phyloP scores from a whole-genome alignment of 2,797 vertebrate genomes.

The Salmo trutta region DNA sequence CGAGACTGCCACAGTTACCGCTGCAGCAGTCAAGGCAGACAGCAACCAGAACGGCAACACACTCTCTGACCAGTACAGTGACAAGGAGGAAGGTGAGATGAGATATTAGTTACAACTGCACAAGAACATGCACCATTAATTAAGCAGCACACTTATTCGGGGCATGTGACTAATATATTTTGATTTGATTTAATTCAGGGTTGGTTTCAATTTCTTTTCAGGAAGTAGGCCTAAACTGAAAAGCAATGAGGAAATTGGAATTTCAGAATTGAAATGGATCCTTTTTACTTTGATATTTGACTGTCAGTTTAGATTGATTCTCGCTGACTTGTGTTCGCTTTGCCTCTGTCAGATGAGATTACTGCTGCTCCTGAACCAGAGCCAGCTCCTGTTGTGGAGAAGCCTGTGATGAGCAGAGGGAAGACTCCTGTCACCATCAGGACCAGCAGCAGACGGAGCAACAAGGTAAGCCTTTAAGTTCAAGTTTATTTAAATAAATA shows the following conservation, averaged over 20 bases:
- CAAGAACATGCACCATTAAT: neutral
- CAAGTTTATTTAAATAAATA: neutral
- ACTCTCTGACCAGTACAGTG: constrained; percentile 91
- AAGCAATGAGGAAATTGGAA: no score
- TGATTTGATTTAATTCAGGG: no score
- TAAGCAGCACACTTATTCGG: neutral
- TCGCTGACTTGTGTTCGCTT: neutral
- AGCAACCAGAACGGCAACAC: constrained; percentile 89
- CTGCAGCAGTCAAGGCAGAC: constrained; percentile 20
- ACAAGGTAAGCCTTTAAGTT: constrained; percentile 73
- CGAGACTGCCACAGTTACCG: constrained; percentile 59
- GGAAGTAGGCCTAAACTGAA: no score
- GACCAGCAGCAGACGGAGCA: constrained; percentile 84
- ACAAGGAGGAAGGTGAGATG: constrained; percentile 88
- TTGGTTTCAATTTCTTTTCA: no score
- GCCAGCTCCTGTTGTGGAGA: constrained; percentile 81
- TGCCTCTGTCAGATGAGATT: constrained; percentile 57
- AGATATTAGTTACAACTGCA: neutral
- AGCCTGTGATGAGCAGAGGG: constrained; percentile 81
- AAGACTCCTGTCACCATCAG: constrained; percentile 80
- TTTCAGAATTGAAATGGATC: neutral
- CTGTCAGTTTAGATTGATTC: neutral
- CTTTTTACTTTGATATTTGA: neutral
- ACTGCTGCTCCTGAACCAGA: constrained; percentile 66
- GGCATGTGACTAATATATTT: no score